Evolutionary conservation across 2,113 vertebrate genomes (phyloP).

Genomic region (Bubo bubo): DNA sequence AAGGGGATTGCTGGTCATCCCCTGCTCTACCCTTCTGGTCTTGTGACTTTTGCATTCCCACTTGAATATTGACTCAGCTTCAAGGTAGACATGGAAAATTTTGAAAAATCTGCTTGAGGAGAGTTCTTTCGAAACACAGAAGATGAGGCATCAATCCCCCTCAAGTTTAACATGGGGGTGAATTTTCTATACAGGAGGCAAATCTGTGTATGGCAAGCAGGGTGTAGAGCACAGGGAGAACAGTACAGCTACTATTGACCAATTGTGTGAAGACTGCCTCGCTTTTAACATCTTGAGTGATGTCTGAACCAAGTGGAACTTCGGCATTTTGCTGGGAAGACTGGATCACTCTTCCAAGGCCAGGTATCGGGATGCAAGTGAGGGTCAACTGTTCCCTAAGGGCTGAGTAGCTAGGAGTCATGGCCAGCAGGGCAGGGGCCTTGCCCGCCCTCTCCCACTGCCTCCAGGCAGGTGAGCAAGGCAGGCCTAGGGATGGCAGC

Average conservation of each 20-base stretch:
- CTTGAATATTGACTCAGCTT: neutral
- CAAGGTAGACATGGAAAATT: neutral
- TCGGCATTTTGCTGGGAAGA: neutral
- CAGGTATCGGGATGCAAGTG: neutral
- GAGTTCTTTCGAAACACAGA: neutral
- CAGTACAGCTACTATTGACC: neutral
- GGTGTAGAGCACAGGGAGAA: neutral
- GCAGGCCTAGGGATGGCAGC: neutral
- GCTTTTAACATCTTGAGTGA: neutral
- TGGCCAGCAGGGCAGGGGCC: neutral
- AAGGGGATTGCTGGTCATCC: neutral
- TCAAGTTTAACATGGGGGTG: neutral
- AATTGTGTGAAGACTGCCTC: accelerated
- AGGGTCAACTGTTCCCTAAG: neutral
- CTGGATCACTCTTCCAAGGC: neutral
- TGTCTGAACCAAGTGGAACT: neutral
- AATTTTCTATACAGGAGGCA: neutral
- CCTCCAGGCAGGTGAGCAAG: neutral
- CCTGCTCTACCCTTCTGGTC: neutral
- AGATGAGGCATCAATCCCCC: neutral
- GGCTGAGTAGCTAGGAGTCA: neutral
- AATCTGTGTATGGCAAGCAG: neutral
- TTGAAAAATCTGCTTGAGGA: neutral
- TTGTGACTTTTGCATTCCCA: neutral
- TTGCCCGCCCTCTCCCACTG: neutral